A percentile compares a stretch with the other conserved stretches of the same genome.
phyloP scores from a whole-genome alignment of 2,888 invertebrate species.

The Fragum fragum region DNA sequence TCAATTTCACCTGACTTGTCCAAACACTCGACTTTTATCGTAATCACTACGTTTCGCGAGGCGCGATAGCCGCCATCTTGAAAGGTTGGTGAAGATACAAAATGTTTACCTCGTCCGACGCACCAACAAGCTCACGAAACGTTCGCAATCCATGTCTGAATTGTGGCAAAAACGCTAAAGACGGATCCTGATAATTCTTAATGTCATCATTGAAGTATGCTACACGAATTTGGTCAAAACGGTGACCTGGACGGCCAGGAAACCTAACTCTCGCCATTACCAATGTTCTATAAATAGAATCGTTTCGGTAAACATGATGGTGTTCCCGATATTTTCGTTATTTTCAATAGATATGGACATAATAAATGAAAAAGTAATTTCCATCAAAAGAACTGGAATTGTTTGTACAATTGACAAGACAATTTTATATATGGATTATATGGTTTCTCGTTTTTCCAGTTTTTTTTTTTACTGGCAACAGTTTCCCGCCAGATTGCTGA shows the following conservation, averaged over 20 bases:
- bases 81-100: slow-evolving; percentile 32
- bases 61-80: slow-evolving; percentile 83
- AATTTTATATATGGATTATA: too few species aligned
- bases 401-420: too few species aligned
- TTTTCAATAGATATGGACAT: too few species aligned
- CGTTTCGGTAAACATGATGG: slow-evolving; percentile 17
- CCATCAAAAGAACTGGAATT: too few species aligned
- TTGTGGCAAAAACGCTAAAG: slow-evolving; percentile 81
- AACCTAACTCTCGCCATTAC: slow-evolving; percentile 86
- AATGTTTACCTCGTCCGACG: slow-evolving; percentile 85
- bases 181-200: slow-evolving; percentile 80
- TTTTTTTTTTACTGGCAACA: background rate
- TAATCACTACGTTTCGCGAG: background rate
- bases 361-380: too few species aligned
- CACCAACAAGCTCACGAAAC: slow-evolving; percentile 83
- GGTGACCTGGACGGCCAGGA: slow-evolving; percentile 86
- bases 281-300: slow-evolving; percentile 57
- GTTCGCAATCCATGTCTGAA: slow-evolving; percentile 81
- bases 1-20: background rate
- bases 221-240: slow-evolving; percentile 83
- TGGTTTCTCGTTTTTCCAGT: background rate
- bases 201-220: slow-evolving; percentile 82
- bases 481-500: background rate
- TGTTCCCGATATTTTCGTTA: background rate
- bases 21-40: slow-evolving; percentile 7